Conservation (phyloP, 2,113 vertebrate genomes). For the Climacteris rufus region DNA sequence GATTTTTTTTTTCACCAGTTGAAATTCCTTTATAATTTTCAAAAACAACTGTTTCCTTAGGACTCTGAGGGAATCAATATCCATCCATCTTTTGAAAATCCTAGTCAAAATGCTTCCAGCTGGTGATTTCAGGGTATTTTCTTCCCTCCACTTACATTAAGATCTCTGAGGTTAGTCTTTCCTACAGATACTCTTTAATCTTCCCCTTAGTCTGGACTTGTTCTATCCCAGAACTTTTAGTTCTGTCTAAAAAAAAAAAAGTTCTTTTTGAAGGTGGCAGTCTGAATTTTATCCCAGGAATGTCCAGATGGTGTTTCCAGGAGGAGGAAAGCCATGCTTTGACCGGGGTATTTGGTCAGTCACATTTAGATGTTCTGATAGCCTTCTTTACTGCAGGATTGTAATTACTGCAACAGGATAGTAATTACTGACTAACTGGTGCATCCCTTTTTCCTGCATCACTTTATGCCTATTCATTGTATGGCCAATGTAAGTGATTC, state of each 20-base stretch:
- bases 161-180: not conserved
- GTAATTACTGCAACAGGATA: not conserved
- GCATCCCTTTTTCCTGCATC: not conserved
- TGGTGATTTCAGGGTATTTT: not conserved
- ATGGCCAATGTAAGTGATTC: not conserved
- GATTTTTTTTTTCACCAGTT: not conserved
- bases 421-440: not conserved
- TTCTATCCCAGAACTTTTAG: no score
- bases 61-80: not conserved
- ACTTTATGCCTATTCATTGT: not conserved
- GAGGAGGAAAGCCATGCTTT: not conserved
- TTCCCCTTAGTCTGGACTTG: not conserved
- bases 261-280: not conserved
- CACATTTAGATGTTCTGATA: not conserved
- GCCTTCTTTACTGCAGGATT: not conserved
- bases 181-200: not conserved
- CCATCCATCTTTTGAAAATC: not conserved
- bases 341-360: not conserved
- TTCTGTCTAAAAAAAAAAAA: not conserved
- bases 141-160: not conserved
- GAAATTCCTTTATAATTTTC: not conserved
- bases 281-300: not conserved
- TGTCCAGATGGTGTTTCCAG: not conserved
- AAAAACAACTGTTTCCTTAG: not conserved
- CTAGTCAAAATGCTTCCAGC: not conserved